Evolutionary conservation across 2,113 vertebrate species (phyloP).

Genomic region (Triplophysa dalaica): DNA sequence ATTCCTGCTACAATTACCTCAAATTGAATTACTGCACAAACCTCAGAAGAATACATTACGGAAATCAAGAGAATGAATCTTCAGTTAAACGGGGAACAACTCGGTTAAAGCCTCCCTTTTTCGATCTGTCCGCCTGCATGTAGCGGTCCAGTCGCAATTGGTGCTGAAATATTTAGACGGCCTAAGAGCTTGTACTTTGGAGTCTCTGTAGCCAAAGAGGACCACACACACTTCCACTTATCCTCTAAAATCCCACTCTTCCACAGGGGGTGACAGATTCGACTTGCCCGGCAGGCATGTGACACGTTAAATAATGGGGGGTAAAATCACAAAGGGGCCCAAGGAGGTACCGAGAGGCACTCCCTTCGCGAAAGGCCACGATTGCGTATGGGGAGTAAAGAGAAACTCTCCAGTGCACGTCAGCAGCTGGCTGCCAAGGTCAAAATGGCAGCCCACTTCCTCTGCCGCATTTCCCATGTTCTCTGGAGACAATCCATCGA

Average conservation of each 20-base stretch:
- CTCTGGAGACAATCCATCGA: slow-evolving; percentile 67
- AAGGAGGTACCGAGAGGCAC: slow-evolving; percentile 18
- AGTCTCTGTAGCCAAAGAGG: slow-evolving; percentile 66
- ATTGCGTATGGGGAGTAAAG: slow-evolving; percentile 47
- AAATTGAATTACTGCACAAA: slow-evolving; percentile 81
- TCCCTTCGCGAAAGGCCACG: slow-evolving; percentile 25
- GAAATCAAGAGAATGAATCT: slow-evolving; percentile 63
- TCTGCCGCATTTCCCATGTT: slow-evolving; percentile 21
- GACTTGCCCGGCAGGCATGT: slow-evolving; percentile 74
- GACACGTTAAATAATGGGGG: slow-evolving; percentile 71
- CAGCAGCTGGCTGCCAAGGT: slow-evolving; percentile 70
- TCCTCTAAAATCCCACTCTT: slow-evolving; percentile 58
- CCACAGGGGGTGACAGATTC: slow-evolving; percentile 68
- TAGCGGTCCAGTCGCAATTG: slow-evolving; percentile 51
- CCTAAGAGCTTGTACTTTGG: slow-evolving; percentile 64
- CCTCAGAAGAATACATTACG: slow-evolving; percentile 76
- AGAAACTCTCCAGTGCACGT: slow-evolving; percentile 55
- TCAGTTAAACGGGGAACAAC: slow-evolving; percentile 54
- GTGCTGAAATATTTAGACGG: slow-evolving; percentile 72
- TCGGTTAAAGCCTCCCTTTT: slow-evolving; percentile 66
- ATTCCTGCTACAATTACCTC: slow-evolving; percentile 77
- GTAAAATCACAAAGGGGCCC: slow-evolving; percentile 27
- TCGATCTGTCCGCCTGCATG: slow-evolving; percentile 61
- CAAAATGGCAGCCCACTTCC: slow-evolving; percentile 71
- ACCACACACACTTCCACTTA: slow-evolving; percentile 63